Evolutionary conservation across 1,140 invertebrate genomes (phyloP).

Genomic region (Zaprionus ghesquierei): DNA sequence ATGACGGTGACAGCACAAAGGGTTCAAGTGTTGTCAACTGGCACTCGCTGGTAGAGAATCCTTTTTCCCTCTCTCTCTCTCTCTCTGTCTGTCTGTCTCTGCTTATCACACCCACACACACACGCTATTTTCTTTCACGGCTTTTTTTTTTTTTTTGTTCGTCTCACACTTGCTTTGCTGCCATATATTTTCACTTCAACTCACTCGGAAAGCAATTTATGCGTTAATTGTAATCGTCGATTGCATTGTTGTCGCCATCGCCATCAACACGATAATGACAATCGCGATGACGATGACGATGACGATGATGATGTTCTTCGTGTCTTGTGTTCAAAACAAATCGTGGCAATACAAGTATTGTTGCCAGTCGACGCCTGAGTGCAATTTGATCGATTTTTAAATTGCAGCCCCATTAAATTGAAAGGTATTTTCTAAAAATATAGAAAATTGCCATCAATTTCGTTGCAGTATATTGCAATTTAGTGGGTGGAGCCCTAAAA

Average conservation of each 20-base stretch:
- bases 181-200: constrained; percentile 43
- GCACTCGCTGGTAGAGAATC: not conserved
- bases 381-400: constrained; percentile 68
- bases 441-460: not conserved
- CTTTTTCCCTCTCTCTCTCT: not conserved
- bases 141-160: constrained; percentile 7
- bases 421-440: constrained; percentile 16
- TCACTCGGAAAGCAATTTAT: constrained; percentile 65
- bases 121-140: not conserved
- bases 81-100: not conserved
- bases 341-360: constrained; percentile 1
- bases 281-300: not conserved
- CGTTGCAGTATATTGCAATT: not conserved
- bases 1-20: constrained; percentile 15
- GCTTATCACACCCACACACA: not conserved
- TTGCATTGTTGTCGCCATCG: constrained; percentile 60
- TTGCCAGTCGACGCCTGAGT: not conserved
- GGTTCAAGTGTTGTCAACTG: constrained; percentile 23
- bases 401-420: constrained; percentile 58
- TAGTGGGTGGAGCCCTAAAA: no score
- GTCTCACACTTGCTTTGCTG: not conserved
- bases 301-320: constrained; percentile 10
- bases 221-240: constrained; percentile 69
- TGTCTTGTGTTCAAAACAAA: not conserved
- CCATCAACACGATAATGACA: constrained; percentile 12